Evolutionary conservation across 2,113 vertebrate species (phyloP).

Genomic region (Callorhinus ursinus): DNA sequence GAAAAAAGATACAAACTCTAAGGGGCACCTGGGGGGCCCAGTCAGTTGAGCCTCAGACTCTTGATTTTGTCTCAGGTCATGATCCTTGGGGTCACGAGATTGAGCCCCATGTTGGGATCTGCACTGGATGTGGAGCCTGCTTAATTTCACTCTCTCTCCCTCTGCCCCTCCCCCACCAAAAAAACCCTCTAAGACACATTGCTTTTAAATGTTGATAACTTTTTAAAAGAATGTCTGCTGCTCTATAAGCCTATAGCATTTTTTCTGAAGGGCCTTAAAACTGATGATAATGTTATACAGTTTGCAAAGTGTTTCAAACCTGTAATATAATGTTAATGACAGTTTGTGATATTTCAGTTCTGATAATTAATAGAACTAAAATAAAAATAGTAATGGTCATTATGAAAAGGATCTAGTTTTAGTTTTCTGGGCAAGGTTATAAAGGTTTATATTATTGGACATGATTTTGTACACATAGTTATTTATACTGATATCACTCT

Average conservation of each 20-base stretch:
- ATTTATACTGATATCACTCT: not conserved
- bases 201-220: not conserved
- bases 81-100: not conserved
- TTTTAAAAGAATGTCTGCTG: not conserved
- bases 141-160: not conserved
- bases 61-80: not conserved
- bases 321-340: not conserved
- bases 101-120: not conserved
- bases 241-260: not conserved
- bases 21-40: not conserved
- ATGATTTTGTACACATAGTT: not conserved
- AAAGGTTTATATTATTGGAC: not conserved
- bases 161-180: not conserved
- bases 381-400: not conserved
- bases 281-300: not conserved
- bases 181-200: not conserved
- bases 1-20: not conserved
- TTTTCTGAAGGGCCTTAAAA: not conserved
- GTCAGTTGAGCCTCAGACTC: not conserved
- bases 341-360: not conserved
- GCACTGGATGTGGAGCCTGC: not conserved
- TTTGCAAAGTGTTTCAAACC: not conserved
- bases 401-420: not conserved
- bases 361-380: not conserved
- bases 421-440: not conserved